Evolutionary conservation across 1,140 invertebrate species (phyloP).

Genomic region (Dysdera silvatica): DNA sequence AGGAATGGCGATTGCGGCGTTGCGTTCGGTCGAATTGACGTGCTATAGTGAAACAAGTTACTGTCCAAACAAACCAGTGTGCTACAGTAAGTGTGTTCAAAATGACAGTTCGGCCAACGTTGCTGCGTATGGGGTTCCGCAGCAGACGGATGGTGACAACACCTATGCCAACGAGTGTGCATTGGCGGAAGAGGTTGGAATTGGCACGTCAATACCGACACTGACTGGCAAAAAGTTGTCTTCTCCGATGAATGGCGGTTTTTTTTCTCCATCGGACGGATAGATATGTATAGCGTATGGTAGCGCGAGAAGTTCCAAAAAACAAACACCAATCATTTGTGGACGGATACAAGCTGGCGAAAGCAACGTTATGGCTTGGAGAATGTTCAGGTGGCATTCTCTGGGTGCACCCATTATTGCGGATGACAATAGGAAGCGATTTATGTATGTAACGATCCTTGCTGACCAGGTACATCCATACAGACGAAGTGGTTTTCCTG

Average conservation of each 20-base stretch:
- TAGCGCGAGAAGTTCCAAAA: neutral
- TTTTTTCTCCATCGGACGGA: neutral
- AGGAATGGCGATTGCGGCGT: neutral
- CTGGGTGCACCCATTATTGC: neutral
- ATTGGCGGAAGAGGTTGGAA: neutral
- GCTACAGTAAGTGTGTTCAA: neutral
- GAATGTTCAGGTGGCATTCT: neutral
- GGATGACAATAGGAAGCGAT: slow-evolving; percentile 3
- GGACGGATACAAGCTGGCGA: neutral
- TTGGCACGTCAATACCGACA: neutral
- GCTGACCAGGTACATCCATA: neutral
- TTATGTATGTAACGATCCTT: neutral
- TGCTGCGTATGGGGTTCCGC: neutral
- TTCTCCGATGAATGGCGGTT: slow-evolving; percentile 1
- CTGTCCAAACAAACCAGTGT: neutral
- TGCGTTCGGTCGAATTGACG: neutral
- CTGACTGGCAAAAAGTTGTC: neutral
- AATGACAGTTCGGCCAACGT: neutral
- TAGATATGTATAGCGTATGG: neutral
- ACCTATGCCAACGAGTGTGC: neutral
- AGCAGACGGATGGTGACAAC: neutral
- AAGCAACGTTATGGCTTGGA: neutral
- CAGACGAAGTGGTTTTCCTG: neutral
- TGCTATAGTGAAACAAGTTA: neutral
- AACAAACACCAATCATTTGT: neutral